Conservation (phyloP, 2,888 invertebrate species). For the Leptinotarsa peninsularis region DNA sequence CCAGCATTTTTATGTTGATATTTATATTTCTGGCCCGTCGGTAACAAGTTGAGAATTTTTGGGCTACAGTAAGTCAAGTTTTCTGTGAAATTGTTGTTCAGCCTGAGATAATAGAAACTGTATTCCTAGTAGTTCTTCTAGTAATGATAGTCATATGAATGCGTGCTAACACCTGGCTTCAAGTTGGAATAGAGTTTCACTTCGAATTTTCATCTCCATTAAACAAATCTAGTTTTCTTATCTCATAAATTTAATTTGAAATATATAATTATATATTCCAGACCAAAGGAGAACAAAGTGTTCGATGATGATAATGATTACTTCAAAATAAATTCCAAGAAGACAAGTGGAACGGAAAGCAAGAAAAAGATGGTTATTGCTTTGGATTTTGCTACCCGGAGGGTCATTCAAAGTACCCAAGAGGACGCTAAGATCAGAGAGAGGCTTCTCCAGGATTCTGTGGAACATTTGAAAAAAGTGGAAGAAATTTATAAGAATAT, state of each 20-base stretch:
- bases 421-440: conserved; percentile 57
- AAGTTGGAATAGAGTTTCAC: too few relatives aligned
- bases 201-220: too few relatives aligned
- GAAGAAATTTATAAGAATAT: conserved; percentile 56
- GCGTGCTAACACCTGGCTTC: too few relatives aligned
- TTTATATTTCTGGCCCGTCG: too few relatives aligned
- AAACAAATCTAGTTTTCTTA: too few relatives aligned
- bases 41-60: too few relatives aligned
- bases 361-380: conserved; percentile 62
- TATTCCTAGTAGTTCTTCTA: too few relatives aligned
- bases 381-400: conserved; percentile 63
- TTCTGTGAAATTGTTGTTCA: too few relatives aligned
- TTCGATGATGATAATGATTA: conserved; percentile 97
- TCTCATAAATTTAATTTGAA: neutral
- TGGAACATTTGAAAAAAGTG: conserved; percentile 57
- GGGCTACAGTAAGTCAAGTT: too few relatives aligned
- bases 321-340: conserved; percentile 83
- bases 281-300: conserved; percentile 73
- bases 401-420: conserved; percentile 58
- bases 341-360: conserved; percentile 64
- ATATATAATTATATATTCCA: conserved; percentile 35
- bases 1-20: too few relatives aligned
- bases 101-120: too few relatives aligned
- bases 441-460: conserved; percentile 56
- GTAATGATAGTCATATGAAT: too few relatives aligned